phyloP scores from a whole-genome alignment of 2,113 vertebrate genomes.

The Macrotus californicus region DNA sequence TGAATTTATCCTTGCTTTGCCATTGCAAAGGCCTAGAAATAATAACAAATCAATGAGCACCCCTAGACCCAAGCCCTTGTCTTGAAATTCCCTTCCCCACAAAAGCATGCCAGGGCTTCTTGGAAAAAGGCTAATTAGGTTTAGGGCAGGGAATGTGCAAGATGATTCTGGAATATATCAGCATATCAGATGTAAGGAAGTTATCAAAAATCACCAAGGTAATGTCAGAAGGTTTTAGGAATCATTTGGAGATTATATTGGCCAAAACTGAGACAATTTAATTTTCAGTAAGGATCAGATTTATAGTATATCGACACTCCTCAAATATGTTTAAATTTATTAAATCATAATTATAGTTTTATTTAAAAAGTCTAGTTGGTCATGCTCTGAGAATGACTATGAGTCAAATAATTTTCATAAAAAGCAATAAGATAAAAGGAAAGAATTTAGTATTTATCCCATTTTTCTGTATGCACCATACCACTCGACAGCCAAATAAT shows the following conservation, averaged over 20 bases:
- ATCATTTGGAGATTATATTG: background rate
- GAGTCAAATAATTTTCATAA: background rate
- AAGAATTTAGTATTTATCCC: background rate
- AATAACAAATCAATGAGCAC: background rate
- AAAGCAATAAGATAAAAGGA: background rate
- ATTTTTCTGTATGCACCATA: background rate
- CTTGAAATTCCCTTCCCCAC: background rate
- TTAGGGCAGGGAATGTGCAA: background rate
- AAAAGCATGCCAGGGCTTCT: background rate
- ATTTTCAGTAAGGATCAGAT: background rate
- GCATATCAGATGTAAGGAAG: background rate
- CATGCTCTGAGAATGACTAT: background rate
- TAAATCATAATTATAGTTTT: background rate
- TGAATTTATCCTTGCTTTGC: background rate
- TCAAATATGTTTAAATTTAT: background rate
- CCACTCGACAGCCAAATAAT: background rate
- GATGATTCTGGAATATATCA: background rate
- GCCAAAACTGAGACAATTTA: background rate
- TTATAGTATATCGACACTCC: background rate
- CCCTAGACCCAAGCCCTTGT: background rate
- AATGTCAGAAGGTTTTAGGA: background rate
- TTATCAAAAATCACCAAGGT: background rate
- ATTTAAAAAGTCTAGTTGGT: background rate
- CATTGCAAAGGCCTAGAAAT: background rate
- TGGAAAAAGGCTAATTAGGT: background rate